Percentiles rank a stretch among this genome's conserved stretches.
These are phyloP conservation scores for Phylloscopus trochilus DNA, from an alignment of 2,113 vertebrate genomes.

Conservation along the genomic window DNA sequence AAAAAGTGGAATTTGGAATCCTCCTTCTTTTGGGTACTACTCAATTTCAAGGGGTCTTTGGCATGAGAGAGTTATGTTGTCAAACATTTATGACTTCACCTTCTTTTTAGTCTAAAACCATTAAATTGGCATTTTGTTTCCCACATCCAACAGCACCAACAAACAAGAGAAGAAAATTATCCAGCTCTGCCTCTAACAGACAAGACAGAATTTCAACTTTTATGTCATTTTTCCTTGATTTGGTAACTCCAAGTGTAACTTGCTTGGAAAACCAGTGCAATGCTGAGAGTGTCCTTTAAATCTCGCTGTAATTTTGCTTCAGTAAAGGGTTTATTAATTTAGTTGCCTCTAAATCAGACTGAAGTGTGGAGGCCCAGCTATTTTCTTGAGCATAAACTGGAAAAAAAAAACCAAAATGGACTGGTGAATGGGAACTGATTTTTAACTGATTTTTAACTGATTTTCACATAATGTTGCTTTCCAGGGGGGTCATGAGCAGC, in stretches of 20 bases:
- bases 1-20: background rate
- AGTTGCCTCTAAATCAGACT: background rate
- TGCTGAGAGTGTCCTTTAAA: background rate
- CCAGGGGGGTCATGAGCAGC: slow-evolving; percentile 80
- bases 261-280: background rate
- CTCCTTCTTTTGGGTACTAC: background rate
- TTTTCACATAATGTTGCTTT: slow-evolving; percentile 33
- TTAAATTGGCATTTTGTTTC: background rate
- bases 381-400: background rate
- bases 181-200: background rate
- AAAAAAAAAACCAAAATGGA: background rate
- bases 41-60: background rate
- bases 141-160: background rate
- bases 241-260: background rate
- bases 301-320: background rate
- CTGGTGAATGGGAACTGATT: background rate
- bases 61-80: background rate
- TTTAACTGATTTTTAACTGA: background rate
- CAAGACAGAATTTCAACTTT: background rate
- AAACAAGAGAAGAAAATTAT: background rate
- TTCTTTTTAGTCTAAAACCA: background rate
- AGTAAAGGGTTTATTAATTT: background rate
- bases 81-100: background rate
- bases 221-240: background rate
- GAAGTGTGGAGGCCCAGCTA: background rate